Percentiles rank a stretch among this genome's conserved stretches.
phyloP scores from a whole-genome alignment of 2,113 vertebrate species.

The Sinocyclocheilus rhinocerous region DNA sequence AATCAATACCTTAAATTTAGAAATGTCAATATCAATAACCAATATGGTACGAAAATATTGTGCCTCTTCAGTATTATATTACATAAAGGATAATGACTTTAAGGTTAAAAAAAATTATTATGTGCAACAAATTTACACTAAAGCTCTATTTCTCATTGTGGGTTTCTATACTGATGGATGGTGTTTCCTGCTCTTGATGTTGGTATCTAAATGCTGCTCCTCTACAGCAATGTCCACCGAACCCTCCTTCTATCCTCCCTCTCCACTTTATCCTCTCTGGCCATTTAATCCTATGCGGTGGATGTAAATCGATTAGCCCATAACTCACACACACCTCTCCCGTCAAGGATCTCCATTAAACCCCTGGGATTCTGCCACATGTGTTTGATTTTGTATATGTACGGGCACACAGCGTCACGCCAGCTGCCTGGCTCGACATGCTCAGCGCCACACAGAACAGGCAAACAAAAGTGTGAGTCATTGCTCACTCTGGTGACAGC shows the following conservation, averaged over 20 bases:
- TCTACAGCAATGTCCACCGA: constrained; percentile 13
- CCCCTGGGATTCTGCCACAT: constrained; percentile 30
- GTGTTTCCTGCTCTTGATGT: not conserved
- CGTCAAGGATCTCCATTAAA: constrained; percentile 57
- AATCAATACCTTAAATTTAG: not conserved
- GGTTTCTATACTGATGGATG: not conserved
- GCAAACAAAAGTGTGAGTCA: constrained; percentile 63
- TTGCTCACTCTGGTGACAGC: constrained; percentile 49
- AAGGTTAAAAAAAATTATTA: not conserved
- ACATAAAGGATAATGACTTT: not conserved
- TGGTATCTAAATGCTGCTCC: not conserved
- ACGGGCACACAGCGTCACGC: not conserved
- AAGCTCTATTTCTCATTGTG: not conserved
- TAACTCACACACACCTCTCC: constrained; percentile 48
- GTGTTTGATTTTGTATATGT: constrained; percentile 1
- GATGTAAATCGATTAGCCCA: constrained; percentile 56
- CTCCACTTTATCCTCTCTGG: constrained; percentile 13
- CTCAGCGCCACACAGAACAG: constrained; percentile 44
- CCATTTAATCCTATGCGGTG: constrained; percentile 35
- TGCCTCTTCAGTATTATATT: not conserved
- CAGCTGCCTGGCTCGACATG: constrained; percentile 1
- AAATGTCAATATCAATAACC: not conserved
- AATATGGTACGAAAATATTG: not conserved
- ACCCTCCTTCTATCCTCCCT: constrained; percentile 3
- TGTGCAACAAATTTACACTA: not conserved